These are phyloP conservation scores for Trissolcus basalis DNA, from an alignment of 1,140 invertebrate genomes.

Conservation along the genomic window DNA sequence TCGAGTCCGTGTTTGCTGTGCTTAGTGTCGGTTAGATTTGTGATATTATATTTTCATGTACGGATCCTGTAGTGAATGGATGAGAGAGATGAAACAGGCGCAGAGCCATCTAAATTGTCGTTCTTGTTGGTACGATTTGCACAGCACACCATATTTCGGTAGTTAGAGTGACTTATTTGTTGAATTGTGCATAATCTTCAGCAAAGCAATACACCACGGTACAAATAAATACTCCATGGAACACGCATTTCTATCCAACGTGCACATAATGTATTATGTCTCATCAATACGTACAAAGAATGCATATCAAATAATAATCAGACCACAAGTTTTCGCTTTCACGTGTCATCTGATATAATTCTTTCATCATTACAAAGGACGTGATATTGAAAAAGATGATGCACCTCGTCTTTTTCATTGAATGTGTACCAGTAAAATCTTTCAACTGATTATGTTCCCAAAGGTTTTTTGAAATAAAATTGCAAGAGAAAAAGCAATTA, in stretches of 20 bases:
- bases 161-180: conserved; percentile 60
- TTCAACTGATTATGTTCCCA: too few relatives aligned
- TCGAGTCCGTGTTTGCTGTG: too few relatives aligned
- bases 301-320: too few relatives aligned
- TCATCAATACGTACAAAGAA: too few relatives aligned
- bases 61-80: conserved; percentile 13
- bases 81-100: conserved; percentile 48
- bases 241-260: conserved; percentile 12
- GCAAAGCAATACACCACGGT: conserved; percentile 34
- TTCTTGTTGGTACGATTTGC: conserved; percentile 65
- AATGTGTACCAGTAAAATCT: too few relatives aligned
- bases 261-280: background rate
- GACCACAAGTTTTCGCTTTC: too few relatives aligned
- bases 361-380: too few relatives aligned
- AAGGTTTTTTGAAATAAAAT: too few relatives aligned
- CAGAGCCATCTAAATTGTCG: conserved; percentile 63
- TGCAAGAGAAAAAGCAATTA: too few relatives aligned
- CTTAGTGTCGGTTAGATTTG: conserved; percentile 20
- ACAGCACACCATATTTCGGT: conserved; percentile 53
- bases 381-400: too few relatives aligned
- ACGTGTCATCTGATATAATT: too few relatives aligned
- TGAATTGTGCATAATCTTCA: conserved; percentile 55
- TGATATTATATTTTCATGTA: conserved; percentile 35
- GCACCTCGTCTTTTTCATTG: too few relatives aligned
- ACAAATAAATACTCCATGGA: conserved; percentile 41